These are phyloP conservation scores for Sebastes steindachneri DNA, from an alignment of 2,797 vertebrate species.

Conservation along the genomic window DNA sequence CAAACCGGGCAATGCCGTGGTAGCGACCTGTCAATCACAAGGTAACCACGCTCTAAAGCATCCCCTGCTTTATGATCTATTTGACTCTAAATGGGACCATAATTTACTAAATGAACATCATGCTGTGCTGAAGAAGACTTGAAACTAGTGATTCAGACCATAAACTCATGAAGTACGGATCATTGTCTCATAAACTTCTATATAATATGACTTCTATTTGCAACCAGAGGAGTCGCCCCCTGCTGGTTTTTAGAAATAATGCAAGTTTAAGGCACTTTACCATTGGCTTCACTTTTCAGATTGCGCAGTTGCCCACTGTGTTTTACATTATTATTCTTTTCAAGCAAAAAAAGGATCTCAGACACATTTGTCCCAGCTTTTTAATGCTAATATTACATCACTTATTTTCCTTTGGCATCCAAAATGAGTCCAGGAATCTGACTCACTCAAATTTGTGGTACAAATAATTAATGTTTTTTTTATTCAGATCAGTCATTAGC, in stretches of 20 bases:
- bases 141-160: too few relatives aligned
- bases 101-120: too few relatives aligned
- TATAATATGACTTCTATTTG: accelerated
- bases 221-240: too few relatives aligned
- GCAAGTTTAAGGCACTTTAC: accelerated
- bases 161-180: accelerated
- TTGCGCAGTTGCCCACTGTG: accelerated
- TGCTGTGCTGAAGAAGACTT: too few relatives aligned
- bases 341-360: too few relatives aligned
- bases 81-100: too few relatives aligned
- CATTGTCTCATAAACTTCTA: too few relatives aligned
- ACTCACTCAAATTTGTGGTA: neutral
- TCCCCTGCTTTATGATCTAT: accelerated
- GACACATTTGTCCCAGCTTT: neutral
- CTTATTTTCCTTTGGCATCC: neutral
- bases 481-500: neutral
- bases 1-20: accelerated
- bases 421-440: neutral
- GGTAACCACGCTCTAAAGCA: too few relatives aligned
- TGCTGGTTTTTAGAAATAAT: too few relatives aligned
- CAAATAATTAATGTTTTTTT: neutral
- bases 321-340: neutral
- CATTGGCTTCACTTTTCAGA: too few relatives aligned
- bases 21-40: too few relatives aligned
- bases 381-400: neutral